Percentiles rank a stretch among this genome's conserved stretches.
Evolutionary conservation across 1,140 invertebrate species (phyloP).

Genomic region (Lineus longissimus): DNA sequence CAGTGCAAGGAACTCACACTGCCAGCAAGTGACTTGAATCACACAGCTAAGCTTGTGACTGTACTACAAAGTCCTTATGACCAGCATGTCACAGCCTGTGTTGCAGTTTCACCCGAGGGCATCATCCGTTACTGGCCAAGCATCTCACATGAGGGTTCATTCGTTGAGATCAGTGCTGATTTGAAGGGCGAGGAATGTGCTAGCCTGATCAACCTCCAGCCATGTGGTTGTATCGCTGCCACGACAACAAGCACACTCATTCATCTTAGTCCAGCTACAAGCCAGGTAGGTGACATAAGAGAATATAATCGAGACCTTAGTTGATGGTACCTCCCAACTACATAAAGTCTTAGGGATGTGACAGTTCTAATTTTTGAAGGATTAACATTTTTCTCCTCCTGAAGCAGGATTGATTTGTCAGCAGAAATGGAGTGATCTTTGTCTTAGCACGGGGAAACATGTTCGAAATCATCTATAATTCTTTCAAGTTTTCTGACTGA

Average conservation of each 20-base stretch:
- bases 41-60: conserved; percentile 82
- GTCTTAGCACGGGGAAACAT: neutral
- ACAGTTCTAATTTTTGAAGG: no score
- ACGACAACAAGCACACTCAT: conserved; percentile 88
- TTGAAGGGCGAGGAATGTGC: conserved; percentile 77
- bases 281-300: conserved; percentile 53
- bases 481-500: no score
- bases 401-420: no score
- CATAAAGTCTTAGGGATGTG: no score
- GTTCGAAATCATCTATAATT: no score
- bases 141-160: conserved; percentile 80
- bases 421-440: no score
- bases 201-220: conserved; percentile 63
- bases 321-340: no score
- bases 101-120: conserved; percentile 92
- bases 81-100: conserved; percentile 68
- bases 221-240: conserved; percentile 75
- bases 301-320: neutral
- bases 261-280: conserved; percentile 61
- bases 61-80: conserved; percentile 67
- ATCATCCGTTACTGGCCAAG: conserved; percentile 85
- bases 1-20: conserved; percentile 76
- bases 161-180: conserved; percentile 78
- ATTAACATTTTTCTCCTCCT: no score
- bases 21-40: conserved; percentile 85